Base-by-base conservation (phyloP, 23 tunicate species). In the Halocynthia aurantium region DNA sequence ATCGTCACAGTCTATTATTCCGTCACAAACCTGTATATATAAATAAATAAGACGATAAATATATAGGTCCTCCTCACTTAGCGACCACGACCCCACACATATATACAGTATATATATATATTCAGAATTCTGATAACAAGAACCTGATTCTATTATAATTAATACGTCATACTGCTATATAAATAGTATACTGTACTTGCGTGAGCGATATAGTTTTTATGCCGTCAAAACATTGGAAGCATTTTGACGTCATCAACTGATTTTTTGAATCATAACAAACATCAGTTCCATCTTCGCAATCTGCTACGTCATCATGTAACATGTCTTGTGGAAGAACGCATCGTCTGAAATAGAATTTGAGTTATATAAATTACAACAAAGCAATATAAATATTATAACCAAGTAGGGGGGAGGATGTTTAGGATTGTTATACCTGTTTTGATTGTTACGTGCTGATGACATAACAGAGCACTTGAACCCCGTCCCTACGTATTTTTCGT, bases 1-100 rank as follows among this genome's bases (percentile, higher is more conserved):
- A 67, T 92, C 98, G 6, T 64, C 68, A 70, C 98, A 92, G 61
- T 92, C 92, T 19, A 92, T 61, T 6, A 86, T 62, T 10, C 98
- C 93, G 67, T 92, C 88, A 52, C 98, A 92, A 8, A 92, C 88
- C 98, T 92, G 20, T 53, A 68, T 8, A 77, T 12, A 51, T 9
- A 6, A 11, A 71, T 17, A 52, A 44, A 40, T 11, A 31, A 1
- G 44, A 31, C 44, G 44, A 31, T n/a, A n/a, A n/a, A n/a, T 31
- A 31, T 31, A 31, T 31, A 31, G 44, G 44, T 31, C 1, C 44
- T 31, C 44, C 4, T 31, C 44, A 31, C 44, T 31, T 31, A 4
- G 4, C 44, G 4, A 31, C 44, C 44, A 31, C 44, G 44, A 31
- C 44, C 44, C 44, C n/a, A n/a, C n/a, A n/a, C n/a, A n/a, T n/a